Evolutionary conservation across 2,113 vertebrate species (phyloP).

Genomic region (Meles meles): DNA sequence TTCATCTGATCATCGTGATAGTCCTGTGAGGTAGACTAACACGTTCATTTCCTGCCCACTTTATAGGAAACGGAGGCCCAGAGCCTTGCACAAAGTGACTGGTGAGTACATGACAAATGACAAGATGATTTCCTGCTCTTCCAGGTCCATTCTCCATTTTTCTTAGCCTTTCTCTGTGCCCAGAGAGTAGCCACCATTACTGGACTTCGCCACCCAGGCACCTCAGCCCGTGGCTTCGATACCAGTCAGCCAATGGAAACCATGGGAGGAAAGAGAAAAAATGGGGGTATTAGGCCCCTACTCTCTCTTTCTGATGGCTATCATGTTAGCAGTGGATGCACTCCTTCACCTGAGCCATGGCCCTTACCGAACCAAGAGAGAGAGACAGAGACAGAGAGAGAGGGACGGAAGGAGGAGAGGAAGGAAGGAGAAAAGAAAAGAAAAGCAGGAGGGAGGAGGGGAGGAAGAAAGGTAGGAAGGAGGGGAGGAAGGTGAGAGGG

Average conservation of each 20-base stretch:
- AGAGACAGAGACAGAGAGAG: background rate
- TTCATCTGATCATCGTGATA: accelerated
- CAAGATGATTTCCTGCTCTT: background rate
- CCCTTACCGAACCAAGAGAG: background rate
- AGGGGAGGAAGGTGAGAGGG: background rate
- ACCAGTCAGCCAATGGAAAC: background rate
- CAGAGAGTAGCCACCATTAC: background rate
- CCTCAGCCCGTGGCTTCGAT: background rate
- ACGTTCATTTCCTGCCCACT: background rate
- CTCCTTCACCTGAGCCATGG: background rate
- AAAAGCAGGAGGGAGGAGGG: background rate
- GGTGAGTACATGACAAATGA: background rate
- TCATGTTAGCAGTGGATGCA: background rate
- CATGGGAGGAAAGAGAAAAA: background rate
- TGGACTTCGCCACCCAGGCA: background rate
- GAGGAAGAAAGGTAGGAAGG: background rate
- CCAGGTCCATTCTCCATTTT: background rate
- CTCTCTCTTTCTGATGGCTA: background rate
- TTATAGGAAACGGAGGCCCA: background rate
- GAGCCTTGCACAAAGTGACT: background rate
- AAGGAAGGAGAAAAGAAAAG: too few species aligned
- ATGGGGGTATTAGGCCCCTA: accelerated
- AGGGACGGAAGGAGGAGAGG: background rate
- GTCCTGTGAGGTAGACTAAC: background rate
- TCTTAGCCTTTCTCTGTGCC: background rate